Evolutionary conservation across 2,113 vertebrate genomes (phyloP).

Genomic region (Calyptomena viridis): DNA sequence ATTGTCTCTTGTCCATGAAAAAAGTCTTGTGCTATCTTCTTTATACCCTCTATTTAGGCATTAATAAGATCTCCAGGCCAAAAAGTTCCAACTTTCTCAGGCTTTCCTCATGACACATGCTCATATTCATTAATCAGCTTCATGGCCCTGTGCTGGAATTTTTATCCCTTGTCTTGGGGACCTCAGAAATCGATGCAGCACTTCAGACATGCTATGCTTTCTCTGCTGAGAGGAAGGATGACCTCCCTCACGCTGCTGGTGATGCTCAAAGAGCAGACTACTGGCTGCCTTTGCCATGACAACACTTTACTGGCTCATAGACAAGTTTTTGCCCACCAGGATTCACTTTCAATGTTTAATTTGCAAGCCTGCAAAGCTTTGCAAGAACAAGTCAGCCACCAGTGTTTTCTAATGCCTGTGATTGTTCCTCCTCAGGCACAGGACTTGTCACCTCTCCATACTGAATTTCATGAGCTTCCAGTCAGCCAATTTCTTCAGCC

Average conservation of each 20-base stretch:
- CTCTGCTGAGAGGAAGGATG: background rate
- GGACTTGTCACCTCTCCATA: background rate
- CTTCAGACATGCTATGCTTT: background rate
- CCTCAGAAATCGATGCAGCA: background rate
- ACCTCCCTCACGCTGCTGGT: background rate
- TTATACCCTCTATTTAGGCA: background rate
- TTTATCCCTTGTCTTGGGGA: background rate
- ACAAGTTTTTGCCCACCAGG: background rate
- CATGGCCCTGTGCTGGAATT: background rate
- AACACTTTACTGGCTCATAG: background rate
- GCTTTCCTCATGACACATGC: background rate
- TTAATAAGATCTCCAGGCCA: background rate
- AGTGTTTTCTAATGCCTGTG: rapidly evolving
- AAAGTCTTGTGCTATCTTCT: background rate
- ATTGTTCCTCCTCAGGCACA: rapidly evolving
- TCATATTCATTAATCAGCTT: background rate
- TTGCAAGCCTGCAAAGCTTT: background rate
- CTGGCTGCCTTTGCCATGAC: rapidly evolving
- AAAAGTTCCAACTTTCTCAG: background rate
- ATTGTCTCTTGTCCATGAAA: background rate
- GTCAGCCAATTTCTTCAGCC: background rate
- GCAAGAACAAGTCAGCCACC: rapidly evolving
- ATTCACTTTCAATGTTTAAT: rapidly evolving
- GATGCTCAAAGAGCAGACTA: background rate
- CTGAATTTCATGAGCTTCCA: background rate